A percentile compares a stretch with the other conserved stretches of the same genome.
These are phyloP conservation scores for Sander vitreus DNA, from an alignment of 2,113 vertebrate genomes.

Conservation along the genomic window DNA sequence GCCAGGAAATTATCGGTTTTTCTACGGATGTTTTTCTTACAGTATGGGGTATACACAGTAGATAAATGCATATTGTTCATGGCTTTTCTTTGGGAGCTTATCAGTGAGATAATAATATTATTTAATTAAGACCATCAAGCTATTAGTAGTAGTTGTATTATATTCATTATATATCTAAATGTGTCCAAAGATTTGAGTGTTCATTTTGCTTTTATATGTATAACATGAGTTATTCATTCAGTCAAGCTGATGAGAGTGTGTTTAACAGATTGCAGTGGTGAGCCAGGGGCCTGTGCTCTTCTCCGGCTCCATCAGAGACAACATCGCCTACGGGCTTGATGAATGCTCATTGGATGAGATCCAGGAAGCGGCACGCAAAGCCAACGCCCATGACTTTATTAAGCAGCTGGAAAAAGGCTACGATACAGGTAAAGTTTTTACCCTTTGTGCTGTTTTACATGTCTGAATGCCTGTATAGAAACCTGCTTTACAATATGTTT, in stretches of 20 bases:
- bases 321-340: conserved; percentile 81
- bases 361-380: conserved; percentile 78
- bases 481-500: not conserved
- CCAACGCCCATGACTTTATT: conserved; percentile 83
- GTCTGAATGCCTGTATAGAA: not conserved
- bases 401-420: conserved; percentile 74
- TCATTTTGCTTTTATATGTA: no score
- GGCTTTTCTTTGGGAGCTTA: no score
- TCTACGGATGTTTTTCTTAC: no score
- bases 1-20: no score
- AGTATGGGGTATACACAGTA: no score
- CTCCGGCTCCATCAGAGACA: conserved; percentile 78
- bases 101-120: no score
- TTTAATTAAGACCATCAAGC: no score
- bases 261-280: conserved; percentile 76
- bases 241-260: conserved; percentile 11
- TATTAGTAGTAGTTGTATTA: no score
- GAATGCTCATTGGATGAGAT: conserved; percentile 64
- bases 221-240: not conserved
- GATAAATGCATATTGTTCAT: no score
- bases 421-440: conserved; percentile 68
- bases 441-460: not conserved
- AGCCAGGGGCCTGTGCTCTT: conserved; percentile 85
- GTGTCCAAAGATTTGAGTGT: not conserved
- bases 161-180: not conserved